These are phyloP conservation scores for Sebastes umbrosus DNA, from an alignment of 2,797 vertebrate species.

Conservation along the genomic window DNA sequence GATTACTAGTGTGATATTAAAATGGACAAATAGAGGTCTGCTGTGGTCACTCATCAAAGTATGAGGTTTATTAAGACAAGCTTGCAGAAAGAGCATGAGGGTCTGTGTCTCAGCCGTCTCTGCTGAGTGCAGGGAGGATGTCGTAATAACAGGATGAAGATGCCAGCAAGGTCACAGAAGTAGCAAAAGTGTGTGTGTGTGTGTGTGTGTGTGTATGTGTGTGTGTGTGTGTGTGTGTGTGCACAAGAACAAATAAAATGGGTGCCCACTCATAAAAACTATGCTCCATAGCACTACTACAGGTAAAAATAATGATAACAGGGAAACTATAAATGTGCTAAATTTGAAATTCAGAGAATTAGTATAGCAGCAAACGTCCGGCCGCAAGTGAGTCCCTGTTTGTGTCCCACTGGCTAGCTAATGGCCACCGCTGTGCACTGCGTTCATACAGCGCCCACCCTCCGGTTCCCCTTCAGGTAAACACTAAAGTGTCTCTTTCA, in stretches of 20 bases:
- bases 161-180: not conserved
- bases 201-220: no score
- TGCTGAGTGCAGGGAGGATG: not conserved
- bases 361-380: no score
- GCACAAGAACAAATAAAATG: not conserved
- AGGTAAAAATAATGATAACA: no score
- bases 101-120: not conserved
- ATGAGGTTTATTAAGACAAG: not conserved
- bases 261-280: not conserved
- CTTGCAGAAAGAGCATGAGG: fast-evolving
- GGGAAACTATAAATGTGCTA: no score
- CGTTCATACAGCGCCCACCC: no score
- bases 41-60: not conserved
- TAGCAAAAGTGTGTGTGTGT: not conserved
- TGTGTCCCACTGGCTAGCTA: no score
- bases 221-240: not conserved
- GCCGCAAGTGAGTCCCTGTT: no score
- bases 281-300: not conserved
- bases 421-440: no score
- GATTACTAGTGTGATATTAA: not conserved
- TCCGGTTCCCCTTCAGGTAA: no score
- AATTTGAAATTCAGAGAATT: no score
- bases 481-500: no score
- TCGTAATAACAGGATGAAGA: not conserved
- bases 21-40: not conserved